phyloP scores from a whole-genome alignment of 2,797 vertebrate species.

The Eulemur albifrons region DNA sequence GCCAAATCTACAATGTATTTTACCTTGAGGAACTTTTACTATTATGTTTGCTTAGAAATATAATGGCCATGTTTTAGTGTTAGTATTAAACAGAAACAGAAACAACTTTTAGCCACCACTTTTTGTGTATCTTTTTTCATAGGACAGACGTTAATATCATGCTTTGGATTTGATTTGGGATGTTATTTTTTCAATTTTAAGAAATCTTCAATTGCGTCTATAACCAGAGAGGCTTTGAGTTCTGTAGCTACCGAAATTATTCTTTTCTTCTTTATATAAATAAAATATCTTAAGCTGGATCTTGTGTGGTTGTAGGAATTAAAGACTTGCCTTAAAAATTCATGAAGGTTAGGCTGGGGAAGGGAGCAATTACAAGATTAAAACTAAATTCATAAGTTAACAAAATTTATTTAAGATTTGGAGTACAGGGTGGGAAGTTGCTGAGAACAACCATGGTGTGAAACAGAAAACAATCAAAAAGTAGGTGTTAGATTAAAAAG shows the following conservation, averaged over 20 bases:
- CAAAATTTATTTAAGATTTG: not conserved
- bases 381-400: not conserved
- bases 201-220: not conserved
- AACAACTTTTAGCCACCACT: not conserved
- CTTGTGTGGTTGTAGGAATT: not conserved
- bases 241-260: not conserved
- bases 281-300: not conserved
- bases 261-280: not conserved
- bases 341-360: not conserved
- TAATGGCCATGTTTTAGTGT: not conserved
- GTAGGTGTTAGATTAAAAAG: not conserved
- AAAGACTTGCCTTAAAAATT: not conserved
- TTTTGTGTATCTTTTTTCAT: not conserved
- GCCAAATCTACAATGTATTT: not conserved
- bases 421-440: not conserved
- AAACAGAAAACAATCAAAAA: not conserved
- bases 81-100: not conserved
- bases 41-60: not conserved
- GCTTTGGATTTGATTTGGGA: not conserved
- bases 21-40: not conserved
- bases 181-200: constrained; percentile 11
- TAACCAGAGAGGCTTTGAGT: not conserved
- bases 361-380: not conserved
- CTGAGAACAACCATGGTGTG: not conserved
- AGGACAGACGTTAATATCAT: not conserved